Evolutionary conservation across 1,140 invertebrate genomes (phyloP).

Genomic region (Acromyrmex heyeri): DNA sequence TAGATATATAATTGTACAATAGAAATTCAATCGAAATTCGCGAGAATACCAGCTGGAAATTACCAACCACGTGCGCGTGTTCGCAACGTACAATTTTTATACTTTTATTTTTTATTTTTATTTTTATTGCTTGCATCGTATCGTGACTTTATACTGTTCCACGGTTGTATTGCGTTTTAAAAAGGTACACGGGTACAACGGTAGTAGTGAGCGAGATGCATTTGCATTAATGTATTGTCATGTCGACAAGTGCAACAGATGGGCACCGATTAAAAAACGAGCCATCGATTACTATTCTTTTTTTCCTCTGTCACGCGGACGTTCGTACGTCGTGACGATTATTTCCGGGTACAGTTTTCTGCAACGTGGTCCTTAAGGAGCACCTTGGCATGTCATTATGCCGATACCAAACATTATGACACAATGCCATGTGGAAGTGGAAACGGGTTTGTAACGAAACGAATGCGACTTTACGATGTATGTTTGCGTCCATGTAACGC

Average conservation of each 20-base stretch:
- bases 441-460: constrained; percentile 11
- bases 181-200: background rate
- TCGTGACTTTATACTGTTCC: constrained; percentile 18
- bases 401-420: constrained; percentile 1
- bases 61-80: background rate
- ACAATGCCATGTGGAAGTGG: constrained; percentile 23
- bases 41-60: background rate
- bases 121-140: constrained; percentile 5
- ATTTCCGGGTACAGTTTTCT: background rate
- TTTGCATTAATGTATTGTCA: constrained; percentile 50
- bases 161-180: constrained; percentile 6
- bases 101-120: background rate
- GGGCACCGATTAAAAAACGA: constrained; percentile 56
- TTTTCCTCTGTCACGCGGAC: background rate
- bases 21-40: constrained; percentile 6
- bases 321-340: background rate
- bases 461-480: constrained; percentile 4
- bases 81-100: background rate
- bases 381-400: background rate
- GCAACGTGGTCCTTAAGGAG: background rate
- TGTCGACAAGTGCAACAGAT: constrained; percentile 57
- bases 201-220: background rate
- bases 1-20: background rate
- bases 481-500: background rate
- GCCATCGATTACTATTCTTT: constrained; percentile 15